Conservation (phyloP, 2,888 invertebrate species). For the Penaeus monodon region DNA sequence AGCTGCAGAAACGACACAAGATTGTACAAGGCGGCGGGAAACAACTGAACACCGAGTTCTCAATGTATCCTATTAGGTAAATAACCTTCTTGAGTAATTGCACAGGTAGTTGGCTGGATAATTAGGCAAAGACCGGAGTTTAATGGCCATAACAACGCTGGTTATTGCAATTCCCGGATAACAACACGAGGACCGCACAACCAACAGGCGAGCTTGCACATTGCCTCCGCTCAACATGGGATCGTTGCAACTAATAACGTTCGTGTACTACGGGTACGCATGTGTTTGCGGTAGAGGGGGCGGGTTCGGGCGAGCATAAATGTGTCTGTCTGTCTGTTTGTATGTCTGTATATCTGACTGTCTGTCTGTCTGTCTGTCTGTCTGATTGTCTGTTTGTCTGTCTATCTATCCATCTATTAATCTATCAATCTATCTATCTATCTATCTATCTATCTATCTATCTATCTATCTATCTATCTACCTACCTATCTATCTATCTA, state of each 20-base stretch:
- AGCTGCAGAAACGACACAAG: too few species aligned
- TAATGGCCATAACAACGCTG: slow-evolving; percentile 35
- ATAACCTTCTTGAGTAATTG: slow-evolving; percentile 30
- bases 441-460: neutral
- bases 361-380: neutral
- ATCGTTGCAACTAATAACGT: too few species aligned
- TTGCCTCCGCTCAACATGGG: too few species aligned
- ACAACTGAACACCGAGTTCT: too few species aligned
- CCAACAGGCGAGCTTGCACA: too few species aligned
- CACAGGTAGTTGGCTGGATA: slow-evolving; percentile 28
- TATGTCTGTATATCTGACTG: neutral
- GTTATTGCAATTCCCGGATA: slow-evolving; percentile 43
- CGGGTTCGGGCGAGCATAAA: too few species aligned
- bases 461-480: too few species aligned
- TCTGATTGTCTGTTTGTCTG: neutral
- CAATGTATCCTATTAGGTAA: slow-evolving; percentile 40
- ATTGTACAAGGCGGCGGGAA: too few species aligned
- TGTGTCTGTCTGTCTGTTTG: neutral
- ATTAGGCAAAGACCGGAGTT: slow-evolving; percentile 33
- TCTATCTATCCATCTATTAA: neutral
- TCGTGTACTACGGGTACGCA: neutral
- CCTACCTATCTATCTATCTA: too few species aligned
- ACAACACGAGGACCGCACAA: slow-evolving; percentile 2
- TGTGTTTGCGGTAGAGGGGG: neutral
- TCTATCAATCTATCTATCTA: neutral